Conservation (phyloP, 2,888 invertebrate species). For the Smittia sp. region DNA sequence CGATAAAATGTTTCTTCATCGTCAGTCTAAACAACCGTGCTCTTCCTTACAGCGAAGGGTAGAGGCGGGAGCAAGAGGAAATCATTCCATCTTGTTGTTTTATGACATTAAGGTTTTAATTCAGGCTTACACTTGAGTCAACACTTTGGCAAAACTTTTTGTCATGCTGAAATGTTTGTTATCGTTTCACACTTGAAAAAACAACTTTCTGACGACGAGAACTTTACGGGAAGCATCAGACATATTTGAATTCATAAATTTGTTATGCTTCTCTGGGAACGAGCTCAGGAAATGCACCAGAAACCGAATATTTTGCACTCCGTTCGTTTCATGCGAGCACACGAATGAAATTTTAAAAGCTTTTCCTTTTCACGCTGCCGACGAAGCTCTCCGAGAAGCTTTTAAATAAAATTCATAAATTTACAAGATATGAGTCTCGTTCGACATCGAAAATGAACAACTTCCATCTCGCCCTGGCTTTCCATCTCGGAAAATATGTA, state of each 20-base stretch:
- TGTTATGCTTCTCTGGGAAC: background rate
- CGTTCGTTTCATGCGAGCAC: background rate
- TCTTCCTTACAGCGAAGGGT: background rate
- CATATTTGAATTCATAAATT: slow-evolving; percentile 4
- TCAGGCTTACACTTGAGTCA: background rate
- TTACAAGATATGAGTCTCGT: background rate
- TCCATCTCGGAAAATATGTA: too few species aligned
- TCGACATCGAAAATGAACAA: background rate
- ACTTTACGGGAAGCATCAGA: background rate
- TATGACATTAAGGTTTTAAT: background rate
- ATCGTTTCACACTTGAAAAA: background rate
- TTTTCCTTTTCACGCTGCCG: background rate
- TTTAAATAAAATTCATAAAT: background rate
- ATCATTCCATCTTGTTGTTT: background rate
- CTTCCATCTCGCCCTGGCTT: too few species aligned
- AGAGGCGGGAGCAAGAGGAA: background rate
- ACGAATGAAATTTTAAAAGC: slow-evolving; percentile 21
- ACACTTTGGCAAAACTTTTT: background rate
- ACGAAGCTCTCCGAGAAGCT: background rate
- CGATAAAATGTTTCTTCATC: slow-evolving; percentile 28
- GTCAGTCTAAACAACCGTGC: background rate
- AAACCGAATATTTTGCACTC: slow-evolving; percentile 13
- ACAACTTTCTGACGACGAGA: background rate
- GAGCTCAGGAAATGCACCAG: slow-evolving; percentile 25
- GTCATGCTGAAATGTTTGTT: background rate